Percentiles rank a stretch among this genome's conserved stretches.
These are phyloP conservation scores for Melanchra persicariae DNA, from an alignment of 2,888 invertebrate species.

Conservation along the genomic window DNA sequence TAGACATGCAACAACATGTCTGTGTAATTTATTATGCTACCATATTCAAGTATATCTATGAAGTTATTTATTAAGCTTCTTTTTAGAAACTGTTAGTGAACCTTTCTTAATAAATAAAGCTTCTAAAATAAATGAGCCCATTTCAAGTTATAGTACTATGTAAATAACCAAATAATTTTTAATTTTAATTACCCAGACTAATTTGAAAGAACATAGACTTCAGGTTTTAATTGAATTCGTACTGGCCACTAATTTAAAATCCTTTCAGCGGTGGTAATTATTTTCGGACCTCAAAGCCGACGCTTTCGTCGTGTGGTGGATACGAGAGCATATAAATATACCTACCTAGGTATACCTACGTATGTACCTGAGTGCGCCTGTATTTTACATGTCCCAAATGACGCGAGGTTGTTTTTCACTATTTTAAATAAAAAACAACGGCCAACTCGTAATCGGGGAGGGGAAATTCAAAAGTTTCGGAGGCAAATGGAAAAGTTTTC, in stretches of 20 bases:
- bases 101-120: too few species aligned
- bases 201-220: constrained; percentile 42
- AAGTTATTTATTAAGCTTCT: neutral
- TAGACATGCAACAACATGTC: neutral
- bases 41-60: neutral
- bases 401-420: neutral
- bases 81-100: too few species aligned
- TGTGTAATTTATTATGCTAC: neutral
- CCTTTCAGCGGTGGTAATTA: constrained; percentile 36
- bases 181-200: constrained; percentile 22
- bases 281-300: constrained; percentile 30
- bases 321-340: constrained; percentile 7
- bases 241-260: constrained; percentile 50
- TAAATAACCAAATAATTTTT: constrained; percentile 19
- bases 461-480: too few species aligned
- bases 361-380: neutral
- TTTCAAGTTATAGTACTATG: constrained; percentile 6
- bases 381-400: constrained; percentile 7
- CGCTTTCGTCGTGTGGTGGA: constrained; percentile 1
- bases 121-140: neutral
- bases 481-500: neutral
- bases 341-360: too few species aligned
- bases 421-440: neutral
- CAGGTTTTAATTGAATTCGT: constrained; percentile 49
- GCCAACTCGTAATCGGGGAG: neutral